Percentiles rank a stretch among this genome's conserved stretches.
Evolutionary conservation across 2,797 vertebrate genomes (phyloP).

Genomic region (Tiaroga cobitis): DNA sequence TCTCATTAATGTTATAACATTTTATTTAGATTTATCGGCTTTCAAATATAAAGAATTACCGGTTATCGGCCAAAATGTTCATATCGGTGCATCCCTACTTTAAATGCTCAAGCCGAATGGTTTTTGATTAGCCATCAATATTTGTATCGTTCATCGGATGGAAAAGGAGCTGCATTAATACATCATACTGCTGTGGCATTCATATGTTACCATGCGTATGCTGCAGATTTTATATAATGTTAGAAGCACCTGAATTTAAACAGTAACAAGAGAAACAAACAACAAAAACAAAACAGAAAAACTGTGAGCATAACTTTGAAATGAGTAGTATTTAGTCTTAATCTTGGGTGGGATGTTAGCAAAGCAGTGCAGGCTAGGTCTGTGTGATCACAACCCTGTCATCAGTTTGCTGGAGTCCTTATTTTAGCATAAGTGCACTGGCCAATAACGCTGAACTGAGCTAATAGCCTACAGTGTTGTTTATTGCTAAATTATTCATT

Average conservation of each 20-base stretch:
- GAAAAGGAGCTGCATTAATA: background rate
- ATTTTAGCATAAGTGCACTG: background rate
- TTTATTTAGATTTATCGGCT: too few species aligned
- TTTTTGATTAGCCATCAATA: background rate
- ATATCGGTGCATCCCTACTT: background rate
- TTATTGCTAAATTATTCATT: background rate
- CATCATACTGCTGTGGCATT: too few species aligned
- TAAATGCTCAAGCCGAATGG: background rate
- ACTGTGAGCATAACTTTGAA: background rate
- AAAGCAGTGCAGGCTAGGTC: background rate
- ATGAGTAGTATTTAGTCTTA: background rate
- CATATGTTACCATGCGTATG: background rate
- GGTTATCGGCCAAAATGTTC: too few species aligned
- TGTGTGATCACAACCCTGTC: background rate
- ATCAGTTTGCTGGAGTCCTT: background rate
- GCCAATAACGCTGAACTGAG: background rate
- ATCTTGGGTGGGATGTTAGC: background rate
- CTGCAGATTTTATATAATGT: background rate
- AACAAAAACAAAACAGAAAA: background rate
- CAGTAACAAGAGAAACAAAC: background rate
- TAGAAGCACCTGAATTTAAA: background rate
- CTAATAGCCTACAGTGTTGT: background rate
- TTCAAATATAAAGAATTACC: too few species aligned
- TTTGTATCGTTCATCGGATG: background rate
- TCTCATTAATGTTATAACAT: accelerated